Percentiles rank a stretch among this genome's conserved stretches.
phyloP scores from a whole-genome alignment of 2,888 invertebrate species.

The Lacanobia wlatinum region DNA sequence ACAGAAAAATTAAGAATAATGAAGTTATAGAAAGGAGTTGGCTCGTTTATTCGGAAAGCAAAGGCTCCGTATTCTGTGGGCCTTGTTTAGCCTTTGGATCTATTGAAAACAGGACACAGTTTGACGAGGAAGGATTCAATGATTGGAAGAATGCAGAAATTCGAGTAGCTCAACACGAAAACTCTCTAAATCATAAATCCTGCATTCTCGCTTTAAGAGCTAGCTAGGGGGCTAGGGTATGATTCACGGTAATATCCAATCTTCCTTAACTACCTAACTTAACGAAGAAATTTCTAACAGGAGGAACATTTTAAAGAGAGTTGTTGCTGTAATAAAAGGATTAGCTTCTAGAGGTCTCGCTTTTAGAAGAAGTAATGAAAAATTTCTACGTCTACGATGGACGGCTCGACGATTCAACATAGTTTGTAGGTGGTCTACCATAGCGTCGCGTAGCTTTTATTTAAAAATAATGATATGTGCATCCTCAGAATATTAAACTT shows the following conservation, averaged over 20 bases:
- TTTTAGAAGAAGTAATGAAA: conserved; percentile 5
- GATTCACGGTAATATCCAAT: conserved; percentile 5
- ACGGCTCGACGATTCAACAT: too few species aligned
- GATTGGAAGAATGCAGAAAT: conserved; percentile 2
- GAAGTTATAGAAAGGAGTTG: not conserved
- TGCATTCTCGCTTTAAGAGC: conserved; percentile 1
- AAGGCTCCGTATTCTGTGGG: not conserved
- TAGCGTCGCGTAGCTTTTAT: too few species aligned
- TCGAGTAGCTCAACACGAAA: conserved; percentile 1
- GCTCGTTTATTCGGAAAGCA: not conserved
- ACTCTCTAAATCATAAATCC: not conserved
- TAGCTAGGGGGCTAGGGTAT: too few species aligned
- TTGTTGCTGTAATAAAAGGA: conserved; percentile 6
- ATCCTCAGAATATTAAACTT: too few species aligned
- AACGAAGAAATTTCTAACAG: conserved; percentile 2
- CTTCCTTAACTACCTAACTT: not conserved
- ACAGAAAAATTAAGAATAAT: not conserved
- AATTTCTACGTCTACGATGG: too few species aligned
- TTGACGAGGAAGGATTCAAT: conserved; percentile 1
- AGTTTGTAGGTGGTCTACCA: too few species aligned
- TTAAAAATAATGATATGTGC: too few species aligned
- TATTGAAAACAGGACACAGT: not conserved
- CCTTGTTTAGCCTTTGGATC: not conserved
- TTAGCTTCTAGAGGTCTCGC: conserved; percentile 1
- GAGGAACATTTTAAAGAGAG: conserved; percentile 3